Evolutionary conservation across 1,140 invertebrate genomes (phyloP).

Genomic region (Teleopsis dalmanni): DNA sequence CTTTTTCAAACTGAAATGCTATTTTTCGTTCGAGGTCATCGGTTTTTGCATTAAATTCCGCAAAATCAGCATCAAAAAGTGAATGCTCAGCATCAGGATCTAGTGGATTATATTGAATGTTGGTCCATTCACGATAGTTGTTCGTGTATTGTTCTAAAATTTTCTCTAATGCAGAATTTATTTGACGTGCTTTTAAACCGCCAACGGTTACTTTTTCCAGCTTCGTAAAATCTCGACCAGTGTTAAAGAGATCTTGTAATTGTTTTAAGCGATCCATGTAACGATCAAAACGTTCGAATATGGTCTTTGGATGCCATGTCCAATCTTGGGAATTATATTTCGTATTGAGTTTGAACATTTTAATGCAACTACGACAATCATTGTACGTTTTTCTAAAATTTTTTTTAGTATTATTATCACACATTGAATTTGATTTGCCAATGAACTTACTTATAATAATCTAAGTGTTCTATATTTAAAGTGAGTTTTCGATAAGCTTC

Average conservation of each 20-base stretch:
- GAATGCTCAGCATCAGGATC: constrained; percentile 52
- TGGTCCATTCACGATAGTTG: constrained; percentile 57
- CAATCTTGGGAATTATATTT: constrained; percentile 49
- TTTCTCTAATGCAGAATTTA: constrained; percentile 44
- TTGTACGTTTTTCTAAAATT: constrained; percentile 45
- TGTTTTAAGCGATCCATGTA: constrained; percentile 52
- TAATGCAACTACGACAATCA: constrained; percentile 50
- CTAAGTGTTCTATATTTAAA: constrained; percentile 42
- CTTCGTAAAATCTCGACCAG: constrained; percentile 65
- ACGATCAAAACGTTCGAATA: constrained; percentile 58
- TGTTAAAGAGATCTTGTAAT: constrained; percentile 57
- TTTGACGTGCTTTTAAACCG: constrained; percentile 59
- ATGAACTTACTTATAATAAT: constrained; percentile 38
- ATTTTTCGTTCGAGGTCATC: constrained; percentile 61
- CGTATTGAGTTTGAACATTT: constrained; percentile 31
- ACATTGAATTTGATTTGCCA: neutral
- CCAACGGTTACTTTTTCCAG: constrained; percentile 74
- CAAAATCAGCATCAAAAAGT: constrained; percentile 52
- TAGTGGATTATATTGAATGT: constrained; percentile 46
- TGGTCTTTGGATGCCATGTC: constrained; percentile 58
- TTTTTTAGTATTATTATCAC: neutral
- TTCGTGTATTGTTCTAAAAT: constrained; percentile 64
- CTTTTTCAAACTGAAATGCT: constrained; percentile 61
- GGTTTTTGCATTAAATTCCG: constrained; percentile 47
- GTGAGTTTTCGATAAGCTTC: constrained; percentile 47